A percentile compares a stretch with the other conserved stretches of the same genome.
Evolutionary conservation across 2,888 invertebrate species (phyloP).

Genomic region (Leptopilina drosophilae): DNA sequence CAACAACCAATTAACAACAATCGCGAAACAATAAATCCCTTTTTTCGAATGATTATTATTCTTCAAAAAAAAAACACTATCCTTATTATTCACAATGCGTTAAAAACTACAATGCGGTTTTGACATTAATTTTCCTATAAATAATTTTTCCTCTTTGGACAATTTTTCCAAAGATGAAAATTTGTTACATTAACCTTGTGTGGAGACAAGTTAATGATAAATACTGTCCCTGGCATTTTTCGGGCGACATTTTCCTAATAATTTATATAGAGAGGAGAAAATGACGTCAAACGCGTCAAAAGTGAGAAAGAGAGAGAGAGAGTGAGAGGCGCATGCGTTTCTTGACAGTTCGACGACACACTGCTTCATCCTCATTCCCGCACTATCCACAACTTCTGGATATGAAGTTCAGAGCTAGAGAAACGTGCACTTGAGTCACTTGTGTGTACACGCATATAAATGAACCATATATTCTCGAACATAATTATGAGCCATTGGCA

Average conservation of each 20-base stretch:
- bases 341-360: conserved; percentile 48
- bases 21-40: not conserved
- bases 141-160: too few relatives aligned
- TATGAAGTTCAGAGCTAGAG: not conserved
- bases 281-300: conserved; percentile 45
- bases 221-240: not conserved
- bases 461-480: not conserved
- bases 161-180: not conserved
- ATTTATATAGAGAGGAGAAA: conserved; percentile 23
- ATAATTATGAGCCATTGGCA: conserved; percentile 22
- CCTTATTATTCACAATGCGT: too few relatives aligned
- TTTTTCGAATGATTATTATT: too few relatives aligned
- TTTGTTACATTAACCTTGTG: not conserved
- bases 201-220: not conserved
- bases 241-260: not conserved
- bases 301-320: conserved; percentile 23
- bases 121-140: too few relatives aligned
- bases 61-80: too few relatives aligned
- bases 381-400: not conserved
- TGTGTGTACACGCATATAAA: not conserved
- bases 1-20: not conserved
- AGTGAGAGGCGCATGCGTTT: conserved; percentile 18
- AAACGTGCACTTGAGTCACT: conserved; percentile 9
- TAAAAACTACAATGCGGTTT: too few relatives aligned
- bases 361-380: conserved; percentile 24